A percentile compares a stretch with the other conserved stretches of the same genome.
Evolutionary conservation across 2,888 invertebrate species (phyloP).

Genomic region (Ectemnius continuus): DNA sequence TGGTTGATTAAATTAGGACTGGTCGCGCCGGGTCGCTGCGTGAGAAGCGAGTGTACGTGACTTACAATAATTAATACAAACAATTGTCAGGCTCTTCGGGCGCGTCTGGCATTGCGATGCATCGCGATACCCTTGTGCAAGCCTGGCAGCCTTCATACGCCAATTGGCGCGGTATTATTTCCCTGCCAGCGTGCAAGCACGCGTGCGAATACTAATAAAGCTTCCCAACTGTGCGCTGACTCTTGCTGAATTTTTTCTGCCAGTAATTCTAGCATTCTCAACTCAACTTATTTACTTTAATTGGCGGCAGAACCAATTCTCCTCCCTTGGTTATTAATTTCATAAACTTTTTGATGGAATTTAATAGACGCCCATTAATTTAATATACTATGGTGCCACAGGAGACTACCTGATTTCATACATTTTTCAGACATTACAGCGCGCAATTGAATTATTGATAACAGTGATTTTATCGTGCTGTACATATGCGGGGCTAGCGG

Average conservation of each 20-base stretch:
- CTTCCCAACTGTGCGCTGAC: conserved; percentile 46
- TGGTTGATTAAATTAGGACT: conserved; percentile 67
- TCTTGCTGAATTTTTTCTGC: too few species aligned
- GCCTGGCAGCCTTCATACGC: conserved; percentile 38
- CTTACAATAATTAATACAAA: conserved; percentile 74
- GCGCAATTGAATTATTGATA: too few species aligned
- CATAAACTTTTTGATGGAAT: too few species aligned
- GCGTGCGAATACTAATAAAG: conserved; percentile 60
- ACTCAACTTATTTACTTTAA: too few species aligned
- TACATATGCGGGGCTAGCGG: background rate
- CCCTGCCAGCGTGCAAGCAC: conserved; percentile 24
- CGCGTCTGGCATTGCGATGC: conserved; percentile 50
- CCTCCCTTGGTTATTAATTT: too few species aligned
- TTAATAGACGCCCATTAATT: too few species aligned
- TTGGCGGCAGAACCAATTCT: too few species aligned
- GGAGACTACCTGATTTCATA: too few species aligned
- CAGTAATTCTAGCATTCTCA: too few species aligned
- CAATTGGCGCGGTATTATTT: conserved; percentile 18
- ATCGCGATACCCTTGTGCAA: conserved; percentile 54
- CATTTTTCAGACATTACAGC: too few species aligned
- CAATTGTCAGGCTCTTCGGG: conserved; percentile 56
- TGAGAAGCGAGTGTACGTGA: conserved; percentile 67
- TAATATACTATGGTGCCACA: too few species aligned
- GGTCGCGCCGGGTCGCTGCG: conserved; percentile 36
- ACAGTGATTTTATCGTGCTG: too few species aligned